Percentiles rank a stretch among this genome's conserved stretches.
Conservation (phyloP, 2,113 vertebrate species). For the Crotalus horridus region DNA sequence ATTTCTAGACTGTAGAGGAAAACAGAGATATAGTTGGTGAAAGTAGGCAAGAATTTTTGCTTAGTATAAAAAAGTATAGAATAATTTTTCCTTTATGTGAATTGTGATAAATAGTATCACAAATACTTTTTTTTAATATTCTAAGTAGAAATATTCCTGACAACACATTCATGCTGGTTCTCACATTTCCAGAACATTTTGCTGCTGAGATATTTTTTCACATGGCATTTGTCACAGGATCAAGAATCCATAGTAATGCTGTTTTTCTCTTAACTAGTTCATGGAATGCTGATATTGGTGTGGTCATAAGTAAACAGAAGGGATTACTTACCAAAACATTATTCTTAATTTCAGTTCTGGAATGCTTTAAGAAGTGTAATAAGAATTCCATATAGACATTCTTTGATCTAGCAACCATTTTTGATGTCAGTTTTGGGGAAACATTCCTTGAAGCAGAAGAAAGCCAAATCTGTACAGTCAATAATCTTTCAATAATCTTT, state of each 20-base stretch:
- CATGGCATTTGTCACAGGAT: neutral
- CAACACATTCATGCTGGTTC: conserved; percentile 6
- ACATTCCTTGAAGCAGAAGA: neutral
- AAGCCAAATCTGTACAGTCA: neutral
- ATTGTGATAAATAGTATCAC: neutral
- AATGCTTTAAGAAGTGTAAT: neutral
- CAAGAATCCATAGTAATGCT: neutral
- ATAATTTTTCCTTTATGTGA: neutral
- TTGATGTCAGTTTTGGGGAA: neutral
- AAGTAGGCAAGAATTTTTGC: neutral
- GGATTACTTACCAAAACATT: neutral
- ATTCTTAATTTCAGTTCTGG: neutral
- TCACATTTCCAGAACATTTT: neutral
- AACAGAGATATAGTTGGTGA: neutral
- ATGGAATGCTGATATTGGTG: neutral
- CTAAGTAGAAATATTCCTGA: neutral
- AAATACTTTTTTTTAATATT: neutral
- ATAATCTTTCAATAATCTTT: neutral
- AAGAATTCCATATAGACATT: neutral
- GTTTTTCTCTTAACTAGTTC: neutral
- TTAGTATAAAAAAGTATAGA: neutral
- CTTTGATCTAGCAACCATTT: neutral
- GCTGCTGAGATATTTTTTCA: neutral
- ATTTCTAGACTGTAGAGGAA: neutral
- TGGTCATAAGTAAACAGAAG: neutral